Evolutionary conservation across 2,797 vertebrate genomes (phyloP), one percentile per base, ranked within the genome.

Genomic region (Cyprinodon diabolis): DNA sequence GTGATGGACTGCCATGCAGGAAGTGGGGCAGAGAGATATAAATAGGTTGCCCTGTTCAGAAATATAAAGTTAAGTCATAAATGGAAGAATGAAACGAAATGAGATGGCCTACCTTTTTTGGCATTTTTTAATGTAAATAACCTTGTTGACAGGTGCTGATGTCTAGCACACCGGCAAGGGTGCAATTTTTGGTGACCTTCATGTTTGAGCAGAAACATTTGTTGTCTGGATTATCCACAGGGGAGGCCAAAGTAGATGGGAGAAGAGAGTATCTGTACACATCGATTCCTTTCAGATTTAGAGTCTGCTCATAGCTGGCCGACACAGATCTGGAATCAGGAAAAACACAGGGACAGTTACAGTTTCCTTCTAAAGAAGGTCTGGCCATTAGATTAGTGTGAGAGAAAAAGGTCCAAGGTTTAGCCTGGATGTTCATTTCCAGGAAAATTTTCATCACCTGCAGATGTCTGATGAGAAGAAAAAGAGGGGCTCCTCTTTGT

Each of bases 381-480:
- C 86, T 91, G 92, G 83, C 91, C 92, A 88, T 89, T 57, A 35
- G 69, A 35, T 21, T 19, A 63, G 56, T 66, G 71, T n/a, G 69
- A 35, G 77, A 81, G 72, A 7, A 83, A 74, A 12, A 48, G 68
- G 66, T 69, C 15, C 21, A 71, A 74, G 21, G 69, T 48, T 62
- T 19, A 40, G 35, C 35, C 58, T 40, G 58, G 37, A 60, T 13
- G 23, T 48, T 17, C 15, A 12, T 14, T 19, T 23, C 17, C 55
- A 65, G 69, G 6, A 77, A 76, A 74, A 10, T 2, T 8, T 48
- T 73, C 17, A 19, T 88, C 94, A 99, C 98, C 98, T 98, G 95
- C 97, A 99, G 86, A 99, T 98, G 78, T 99, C 98, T 0, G 98
- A 95, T 52, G 96, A 95, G 93, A 98, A 99, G 91, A 99, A 98